Conservation (phyloP, 2,888 invertebrate species). For the Plagiodera versicolora region DNA sequence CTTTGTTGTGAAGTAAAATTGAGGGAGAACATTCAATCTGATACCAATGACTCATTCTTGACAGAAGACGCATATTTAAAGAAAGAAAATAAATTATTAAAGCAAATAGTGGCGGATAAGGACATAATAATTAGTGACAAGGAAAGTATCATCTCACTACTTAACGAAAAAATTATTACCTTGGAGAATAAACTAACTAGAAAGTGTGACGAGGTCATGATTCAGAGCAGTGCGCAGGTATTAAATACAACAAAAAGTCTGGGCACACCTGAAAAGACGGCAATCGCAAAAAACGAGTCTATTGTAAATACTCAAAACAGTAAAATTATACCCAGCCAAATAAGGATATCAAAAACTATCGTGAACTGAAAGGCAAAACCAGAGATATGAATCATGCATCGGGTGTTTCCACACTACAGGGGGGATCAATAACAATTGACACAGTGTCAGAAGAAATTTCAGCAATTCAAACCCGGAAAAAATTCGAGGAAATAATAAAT, state of each 20-base stretch:
- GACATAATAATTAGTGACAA: neutral
- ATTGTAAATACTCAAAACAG: neutral
- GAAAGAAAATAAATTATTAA: neutral
- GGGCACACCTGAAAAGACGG: neutral
- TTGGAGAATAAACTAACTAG: neutral
- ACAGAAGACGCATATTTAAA: too few species aligned
- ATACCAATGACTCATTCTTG: too few species aligned
- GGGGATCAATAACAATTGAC: neutral
- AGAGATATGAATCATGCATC: conserved; percentile 1
- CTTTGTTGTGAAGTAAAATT: too few species aligned
- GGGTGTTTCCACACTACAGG: neutral
- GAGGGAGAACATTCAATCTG: too few species aligned
- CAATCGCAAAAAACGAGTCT: neutral
- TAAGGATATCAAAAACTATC: neutral
- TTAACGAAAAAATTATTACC: neutral
- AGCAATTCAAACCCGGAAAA: too few species aligned
- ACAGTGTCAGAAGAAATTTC: too few species aligned
- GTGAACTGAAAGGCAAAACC: neutral
- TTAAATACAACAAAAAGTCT: neutral
- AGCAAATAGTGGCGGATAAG: neutral
- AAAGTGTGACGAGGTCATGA: neutral
- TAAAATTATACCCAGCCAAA: neutral
- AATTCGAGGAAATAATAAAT: too few species aligned
- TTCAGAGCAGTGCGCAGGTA: neutral
- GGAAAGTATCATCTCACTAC: neutral